Evolutionary conservation across 2,113 vertebrate species (phyloP).

Genomic region (Rhynchomys soricoides): DNA sequence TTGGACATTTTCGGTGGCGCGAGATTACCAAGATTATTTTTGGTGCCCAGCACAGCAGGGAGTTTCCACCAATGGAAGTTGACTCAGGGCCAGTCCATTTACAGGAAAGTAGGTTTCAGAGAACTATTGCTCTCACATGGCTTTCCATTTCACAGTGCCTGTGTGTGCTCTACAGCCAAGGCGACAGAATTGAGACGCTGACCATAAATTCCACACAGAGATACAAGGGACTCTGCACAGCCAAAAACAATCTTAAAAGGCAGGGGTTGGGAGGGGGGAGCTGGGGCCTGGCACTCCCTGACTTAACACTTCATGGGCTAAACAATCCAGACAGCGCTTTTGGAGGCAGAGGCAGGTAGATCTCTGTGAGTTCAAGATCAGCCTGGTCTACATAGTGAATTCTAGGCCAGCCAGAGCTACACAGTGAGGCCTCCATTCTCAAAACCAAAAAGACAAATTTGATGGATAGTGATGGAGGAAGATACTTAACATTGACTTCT

Average conservation of each 20-base stretch:
- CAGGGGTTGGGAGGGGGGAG: accelerated
- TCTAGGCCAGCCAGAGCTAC: not conserved
- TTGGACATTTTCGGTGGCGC: too few relatives aligned
- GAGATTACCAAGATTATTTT: too few relatives aligned
- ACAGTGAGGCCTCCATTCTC: not conserved
- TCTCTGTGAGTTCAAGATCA: not conserved
- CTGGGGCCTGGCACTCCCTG: not conserved
- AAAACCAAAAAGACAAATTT: not conserved
- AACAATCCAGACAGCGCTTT: not conserved
- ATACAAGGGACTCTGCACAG: not conserved
- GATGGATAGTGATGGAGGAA: not conserved
- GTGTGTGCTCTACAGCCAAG: not conserved
- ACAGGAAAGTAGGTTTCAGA: too few relatives aligned
- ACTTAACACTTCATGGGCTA: not conserved
- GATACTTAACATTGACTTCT: not conserved
- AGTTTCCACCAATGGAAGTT: too few relatives aligned
- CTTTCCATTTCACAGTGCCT: not conserved
- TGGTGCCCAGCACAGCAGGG: too few relatives aligned
- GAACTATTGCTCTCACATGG: too few relatives aligned
- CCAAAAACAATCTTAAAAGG: not conserved
- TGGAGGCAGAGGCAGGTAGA: not conserved
- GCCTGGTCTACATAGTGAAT: not conserved
- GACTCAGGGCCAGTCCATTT: too few relatives aligned
- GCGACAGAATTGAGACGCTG: not conserved
- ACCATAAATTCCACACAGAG: not conserved